A percentile compares a stretch with the other conserved stretches of the same genome.
phyloP scores from a whole-genome alignment of 2,797 vertebrate genomes.

The Enteromius argenteus region DNA sequence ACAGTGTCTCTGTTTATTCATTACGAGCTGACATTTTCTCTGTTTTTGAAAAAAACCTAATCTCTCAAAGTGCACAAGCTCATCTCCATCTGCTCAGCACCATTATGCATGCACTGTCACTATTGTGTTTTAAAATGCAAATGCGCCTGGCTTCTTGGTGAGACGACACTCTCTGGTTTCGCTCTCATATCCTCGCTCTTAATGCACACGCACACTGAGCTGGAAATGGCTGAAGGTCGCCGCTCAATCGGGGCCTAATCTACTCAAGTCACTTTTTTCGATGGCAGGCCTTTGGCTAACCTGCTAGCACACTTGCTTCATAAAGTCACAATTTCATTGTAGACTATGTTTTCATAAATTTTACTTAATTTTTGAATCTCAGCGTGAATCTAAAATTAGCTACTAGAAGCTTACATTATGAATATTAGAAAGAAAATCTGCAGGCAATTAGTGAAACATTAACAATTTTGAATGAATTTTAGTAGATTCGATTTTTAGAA shows the following conservation, averaged over 20 bases:
- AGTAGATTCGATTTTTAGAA: background rate
- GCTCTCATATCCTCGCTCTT: constrained; percentile 24
- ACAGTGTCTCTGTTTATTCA: constrained; percentile 47
- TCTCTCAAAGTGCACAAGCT: constrained; percentile 12
- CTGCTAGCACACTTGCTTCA: background rate
- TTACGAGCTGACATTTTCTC: constrained; percentile 28
- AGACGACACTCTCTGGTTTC: background rate
- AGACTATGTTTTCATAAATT: too few species aligned
- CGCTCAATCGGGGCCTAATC: background rate
- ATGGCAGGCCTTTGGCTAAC: background rate
- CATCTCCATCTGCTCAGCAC: constrained; percentile 55
- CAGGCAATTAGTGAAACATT: background rate
- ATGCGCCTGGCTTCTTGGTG: constrained; percentile 2
- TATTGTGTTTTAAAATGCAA: constrained; percentile 53
- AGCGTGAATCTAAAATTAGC: background rate
- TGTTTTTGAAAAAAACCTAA: constrained; percentile 21
- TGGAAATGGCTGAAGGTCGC: constrained; percentile 5
- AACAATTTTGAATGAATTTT: background rate
- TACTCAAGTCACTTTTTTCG: background rate
- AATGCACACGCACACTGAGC: constrained; percentile 38
- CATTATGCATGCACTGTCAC: constrained; percentile 53
- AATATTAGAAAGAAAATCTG: background rate
- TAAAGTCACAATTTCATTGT: background rate
- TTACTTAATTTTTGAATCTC: background rate
- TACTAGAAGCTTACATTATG: background rate